Evolutionary conservation across 2,113 vertebrate species (phyloP).

Genomic region (Smithornis capensis): DNA sequence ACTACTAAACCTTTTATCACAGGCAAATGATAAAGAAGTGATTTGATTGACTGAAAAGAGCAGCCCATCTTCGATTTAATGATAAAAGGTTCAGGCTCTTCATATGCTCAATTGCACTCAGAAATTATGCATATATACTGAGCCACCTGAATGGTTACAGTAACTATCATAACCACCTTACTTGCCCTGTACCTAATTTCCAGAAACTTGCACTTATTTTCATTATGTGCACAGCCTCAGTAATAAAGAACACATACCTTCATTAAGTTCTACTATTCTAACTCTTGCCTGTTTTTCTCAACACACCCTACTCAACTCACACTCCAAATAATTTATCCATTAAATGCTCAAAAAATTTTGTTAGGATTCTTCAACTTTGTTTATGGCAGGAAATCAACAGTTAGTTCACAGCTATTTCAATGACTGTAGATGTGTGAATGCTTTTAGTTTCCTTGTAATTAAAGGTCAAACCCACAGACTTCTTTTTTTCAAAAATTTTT

Average conservation of each 20-base stretch:
- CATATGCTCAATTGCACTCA: not conserved
- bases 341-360: not conserved
- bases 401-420: not conserved
- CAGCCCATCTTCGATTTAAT: not conserved
- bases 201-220: not conserved
- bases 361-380: not conserved
- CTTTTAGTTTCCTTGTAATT: not conserved
- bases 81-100: not conserved
- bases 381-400: not conserved
- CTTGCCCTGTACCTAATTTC: not conserved
- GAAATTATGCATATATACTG: not conserved
- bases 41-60: not conserved
- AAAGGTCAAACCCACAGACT: not conserved
- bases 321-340: not conserved
- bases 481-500: not conserved
- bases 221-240: not conserved
- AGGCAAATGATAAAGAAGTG: not conserved
- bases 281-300: not conserved
- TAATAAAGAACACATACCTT: not conserved
- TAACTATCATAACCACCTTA: not conserved
- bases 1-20: not conserved
- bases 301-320: not conserved
- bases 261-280: not conserved
- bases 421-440: not conserved
- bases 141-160: not conserved